Conservation (phyloP, 2,113 vertebrate species). For the Sylvietta virens region DNA sequence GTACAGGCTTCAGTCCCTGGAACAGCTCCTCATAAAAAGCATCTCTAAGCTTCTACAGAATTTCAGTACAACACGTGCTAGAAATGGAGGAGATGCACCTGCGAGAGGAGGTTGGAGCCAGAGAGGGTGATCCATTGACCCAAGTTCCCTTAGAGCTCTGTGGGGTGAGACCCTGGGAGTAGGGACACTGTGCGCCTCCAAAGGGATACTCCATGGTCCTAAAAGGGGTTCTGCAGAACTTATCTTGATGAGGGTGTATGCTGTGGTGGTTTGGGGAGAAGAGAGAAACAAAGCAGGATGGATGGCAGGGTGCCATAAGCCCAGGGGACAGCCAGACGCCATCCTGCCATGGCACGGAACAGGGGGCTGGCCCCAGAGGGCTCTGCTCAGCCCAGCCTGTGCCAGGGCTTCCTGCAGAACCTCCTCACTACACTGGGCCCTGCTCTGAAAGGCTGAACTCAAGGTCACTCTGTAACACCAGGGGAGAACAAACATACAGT, state of each 20-base stretch:
- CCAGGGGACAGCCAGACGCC: neutral
- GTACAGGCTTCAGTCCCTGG: neutral
- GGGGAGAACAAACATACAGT: neutral
- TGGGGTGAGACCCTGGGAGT: fast-evolving
- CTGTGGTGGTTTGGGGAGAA: neutral
- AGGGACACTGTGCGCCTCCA: neutral
- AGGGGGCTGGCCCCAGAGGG: neutral
- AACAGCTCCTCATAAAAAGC: neutral
- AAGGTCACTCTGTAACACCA: neutral
- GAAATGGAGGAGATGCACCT: neutral
- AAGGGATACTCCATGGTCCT: fast-evolving
- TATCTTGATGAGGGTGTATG: fast-evolving
- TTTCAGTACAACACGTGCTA: neutral
- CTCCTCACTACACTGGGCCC: fast-evolving
- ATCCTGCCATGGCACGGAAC: fast-evolving
- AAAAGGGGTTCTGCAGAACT: neutral
- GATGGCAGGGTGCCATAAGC: neutral
- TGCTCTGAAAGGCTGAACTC: neutral
- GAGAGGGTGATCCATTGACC: fast-evolving
- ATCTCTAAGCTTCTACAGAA: neutral
- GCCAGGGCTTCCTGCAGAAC: neutral
- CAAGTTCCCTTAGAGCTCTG: neutral
- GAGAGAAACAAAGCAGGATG: neutral
- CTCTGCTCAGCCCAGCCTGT: neutral
- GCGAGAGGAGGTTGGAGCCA: fast-evolving